Conservation (phyloP, 2,113 vertebrate genomes). For the Furnarius figulus region DNA sequence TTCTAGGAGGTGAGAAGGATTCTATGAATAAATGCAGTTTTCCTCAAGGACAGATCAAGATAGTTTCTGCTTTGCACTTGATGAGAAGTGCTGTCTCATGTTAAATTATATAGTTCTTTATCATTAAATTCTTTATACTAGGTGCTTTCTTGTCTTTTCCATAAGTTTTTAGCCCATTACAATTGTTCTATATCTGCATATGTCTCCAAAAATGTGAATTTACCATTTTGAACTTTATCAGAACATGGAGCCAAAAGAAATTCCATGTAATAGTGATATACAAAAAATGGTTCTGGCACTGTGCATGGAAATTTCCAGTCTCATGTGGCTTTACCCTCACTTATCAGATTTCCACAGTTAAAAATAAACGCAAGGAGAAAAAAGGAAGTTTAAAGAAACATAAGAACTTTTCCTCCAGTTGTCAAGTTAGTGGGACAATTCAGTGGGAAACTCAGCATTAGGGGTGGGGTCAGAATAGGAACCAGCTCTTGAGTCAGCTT, state of each 20-base stretch:
- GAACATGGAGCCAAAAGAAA: background rate
- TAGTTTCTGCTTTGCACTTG: background rate
- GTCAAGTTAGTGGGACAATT: background rate
- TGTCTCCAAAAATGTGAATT: background rate
- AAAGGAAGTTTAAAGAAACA: background rate
- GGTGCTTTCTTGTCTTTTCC: background rate
- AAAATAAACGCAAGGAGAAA: background rate
- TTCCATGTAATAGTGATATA: background rate
- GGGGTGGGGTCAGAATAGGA: background rate
- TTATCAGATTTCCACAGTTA: background rate
- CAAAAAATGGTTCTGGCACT: background rate
- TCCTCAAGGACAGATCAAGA: background rate
- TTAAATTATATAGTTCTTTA: background rate
- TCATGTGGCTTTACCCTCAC: background rate
- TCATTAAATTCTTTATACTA: background rate
- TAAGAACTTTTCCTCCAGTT: background rate
- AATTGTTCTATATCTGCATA: background rate
- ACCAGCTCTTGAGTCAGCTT: background rate
- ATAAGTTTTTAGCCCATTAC: background rate
- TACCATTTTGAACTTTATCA: background rate
- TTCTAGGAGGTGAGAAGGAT: background rate
- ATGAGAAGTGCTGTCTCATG: background rate
- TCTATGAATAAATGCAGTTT: background rate
- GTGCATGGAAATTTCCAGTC: background rate
- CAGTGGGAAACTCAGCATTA: background rate